Evolutionary conservation across 1,140 invertebrate genomes (phyloP).

Genomic region (Zaprionus lachaisei): DNA sequence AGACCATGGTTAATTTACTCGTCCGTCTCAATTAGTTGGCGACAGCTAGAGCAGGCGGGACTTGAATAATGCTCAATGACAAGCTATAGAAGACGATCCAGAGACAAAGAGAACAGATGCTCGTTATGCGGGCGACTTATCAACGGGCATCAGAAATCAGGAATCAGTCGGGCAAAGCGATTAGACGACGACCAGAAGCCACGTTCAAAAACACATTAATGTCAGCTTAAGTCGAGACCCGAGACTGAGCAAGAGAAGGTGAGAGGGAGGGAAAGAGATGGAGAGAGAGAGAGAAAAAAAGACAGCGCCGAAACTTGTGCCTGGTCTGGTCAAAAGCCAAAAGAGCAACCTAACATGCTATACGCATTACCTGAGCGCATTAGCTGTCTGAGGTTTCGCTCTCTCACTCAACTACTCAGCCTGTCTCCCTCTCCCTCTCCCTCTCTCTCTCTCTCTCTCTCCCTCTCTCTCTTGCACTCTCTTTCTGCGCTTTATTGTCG

Average conservation of each 20-base stretch:
- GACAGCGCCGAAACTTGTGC: constrained; percentile 1
- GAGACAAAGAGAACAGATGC: constrained; percentile 25
- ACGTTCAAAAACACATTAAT: constrained; percentile 78
- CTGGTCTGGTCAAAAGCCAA: constrained; percentile 17
- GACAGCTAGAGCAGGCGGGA: not conserved
- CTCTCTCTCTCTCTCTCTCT: constrained; percentile 2
- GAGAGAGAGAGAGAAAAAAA: not conserved
- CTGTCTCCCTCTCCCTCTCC: not conserved
- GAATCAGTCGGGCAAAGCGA: constrained; percentile 60
- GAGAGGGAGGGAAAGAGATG: not conserved
- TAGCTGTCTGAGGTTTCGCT: not conserved
- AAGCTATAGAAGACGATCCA: constrained; percentile 49
- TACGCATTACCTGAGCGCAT: constrained; percentile 1
- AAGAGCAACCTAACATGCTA: not conserved
- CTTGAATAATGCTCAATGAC: not conserved
- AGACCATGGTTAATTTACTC: constrained; percentile 55
- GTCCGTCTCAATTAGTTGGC: constrained; percentile 44
- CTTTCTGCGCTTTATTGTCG: constrained; percentile 76
- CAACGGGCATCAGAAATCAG: constrained; percentile 36
- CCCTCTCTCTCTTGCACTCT: not conserved
- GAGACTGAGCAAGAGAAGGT: constrained; percentile 17
- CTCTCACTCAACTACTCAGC: not conserved
- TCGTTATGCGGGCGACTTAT: constrained; percentile 63
- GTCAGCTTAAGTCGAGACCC: constrained; percentile 64
- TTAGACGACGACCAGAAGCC: constrained; percentile 68